Percentiles rank a stretch among this genome's conserved stretches.
Evolutionary conservation across 2,888 invertebrate species (phyloP).

Genomic region (Linnaemya tessellans): DNA sequence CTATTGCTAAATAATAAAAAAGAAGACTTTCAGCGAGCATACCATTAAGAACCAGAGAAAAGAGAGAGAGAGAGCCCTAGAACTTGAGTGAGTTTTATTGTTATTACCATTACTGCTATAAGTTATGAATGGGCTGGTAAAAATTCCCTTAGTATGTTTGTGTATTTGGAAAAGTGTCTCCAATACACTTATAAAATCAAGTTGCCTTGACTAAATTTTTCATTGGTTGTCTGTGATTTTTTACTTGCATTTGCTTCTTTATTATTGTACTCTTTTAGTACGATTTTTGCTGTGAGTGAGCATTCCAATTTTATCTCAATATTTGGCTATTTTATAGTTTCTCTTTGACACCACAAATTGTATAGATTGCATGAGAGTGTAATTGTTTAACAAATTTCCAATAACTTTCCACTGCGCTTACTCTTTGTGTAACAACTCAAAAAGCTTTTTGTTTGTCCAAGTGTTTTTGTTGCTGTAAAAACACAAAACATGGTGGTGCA

Average conservation of each 20-base stretch:
- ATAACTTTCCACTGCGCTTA: constrained; percentile 60
- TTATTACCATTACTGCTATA: constrained; percentile 24
- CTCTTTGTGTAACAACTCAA: constrained; percentile 8
- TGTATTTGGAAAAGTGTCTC: constrained; percentile 31
- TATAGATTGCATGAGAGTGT: background rate
- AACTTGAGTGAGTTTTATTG: constrained; percentile 50
- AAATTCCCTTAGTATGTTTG: constrained; percentile 6
- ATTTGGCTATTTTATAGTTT: constrained; percentile 14
- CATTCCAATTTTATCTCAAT: constrained; percentile 57
- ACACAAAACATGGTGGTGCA: constrained; percentile 56
- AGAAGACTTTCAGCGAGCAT: background rate
- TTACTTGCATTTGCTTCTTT: constrained; percentile 22
- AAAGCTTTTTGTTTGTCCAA: constrained; percentile 40
- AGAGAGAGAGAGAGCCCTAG: background rate
- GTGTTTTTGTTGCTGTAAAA: constrained; percentile 6
- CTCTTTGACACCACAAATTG: constrained; percentile 28
- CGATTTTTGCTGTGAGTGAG: constrained; percentile 1
- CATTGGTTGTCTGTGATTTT: constrained; percentile 84
- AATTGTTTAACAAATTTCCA: constrained; percentile 39
- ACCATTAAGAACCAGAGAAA: background rate
- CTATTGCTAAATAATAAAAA: background rate
- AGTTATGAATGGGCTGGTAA: background rate
- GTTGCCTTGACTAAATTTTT: constrained; percentile 84
- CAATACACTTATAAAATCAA: constrained; percentile 80
- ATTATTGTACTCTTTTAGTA: constrained; percentile 15